These are phyloP conservation scores for Morpho achilles DNA, from an alignment of 2,888 invertebrate genomes.

Conservation along the genomic window DNA sequence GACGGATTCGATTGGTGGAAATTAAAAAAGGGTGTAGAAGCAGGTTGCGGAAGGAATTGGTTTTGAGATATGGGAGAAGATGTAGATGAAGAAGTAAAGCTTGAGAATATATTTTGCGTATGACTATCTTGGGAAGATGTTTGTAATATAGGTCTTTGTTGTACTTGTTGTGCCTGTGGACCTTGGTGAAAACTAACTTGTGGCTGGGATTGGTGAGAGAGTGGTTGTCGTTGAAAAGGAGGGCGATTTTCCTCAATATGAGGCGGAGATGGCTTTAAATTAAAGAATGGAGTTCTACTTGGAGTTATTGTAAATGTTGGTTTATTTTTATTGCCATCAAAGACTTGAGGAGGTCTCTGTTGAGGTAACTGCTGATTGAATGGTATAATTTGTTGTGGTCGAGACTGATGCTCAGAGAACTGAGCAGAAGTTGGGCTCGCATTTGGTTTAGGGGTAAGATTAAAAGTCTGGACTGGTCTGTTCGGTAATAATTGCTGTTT, in stretches of 20 bases:
- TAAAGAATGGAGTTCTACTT: conserved; percentile 63
- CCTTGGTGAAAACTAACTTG: conserved; percentile 72
- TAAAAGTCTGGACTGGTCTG: conserved; percentile 55
- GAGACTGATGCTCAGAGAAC: conserved; percentile 56
- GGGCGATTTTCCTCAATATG: conserved; percentile 61
- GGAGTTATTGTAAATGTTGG: conserved; percentile 53
- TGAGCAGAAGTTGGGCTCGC: conserved; percentile 53
- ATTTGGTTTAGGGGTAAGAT: conserved; percentile 48
- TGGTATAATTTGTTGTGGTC: conserved; percentile 54
- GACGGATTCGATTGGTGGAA: conserved; percentile 60
- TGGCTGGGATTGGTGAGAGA: conserved; percentile 53
- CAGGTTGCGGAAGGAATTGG: conserved; percentile 66
- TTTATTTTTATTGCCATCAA: conserved; percentile 60
- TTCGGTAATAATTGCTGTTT: conserved; percentile 62
- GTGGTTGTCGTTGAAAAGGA: conserved; percentile 52
- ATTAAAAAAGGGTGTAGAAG: conserved; percentile 58
- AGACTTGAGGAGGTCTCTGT: conserved; percentile 59
- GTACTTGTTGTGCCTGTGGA: conserved; percentile 35
- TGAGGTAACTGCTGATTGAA: conserved; percentile 74
- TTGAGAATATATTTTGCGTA: conserved; percentile 49
- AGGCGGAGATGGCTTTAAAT: conserved; percentile 69
- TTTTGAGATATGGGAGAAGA: conserved; percentile 42
- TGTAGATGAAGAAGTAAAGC: conserved; percentile 47
- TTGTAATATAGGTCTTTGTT: conserved; percentile 49
- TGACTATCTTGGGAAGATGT: conserved; percentile 39